A percentile compares a stretch with the other conserved stretches of the same genome.
These are phyloP conservation scores for Chrysochloris asiatica DNA, from an alignment of 2,113 vertebrate species.

Conservation along the genomic window DNA sequence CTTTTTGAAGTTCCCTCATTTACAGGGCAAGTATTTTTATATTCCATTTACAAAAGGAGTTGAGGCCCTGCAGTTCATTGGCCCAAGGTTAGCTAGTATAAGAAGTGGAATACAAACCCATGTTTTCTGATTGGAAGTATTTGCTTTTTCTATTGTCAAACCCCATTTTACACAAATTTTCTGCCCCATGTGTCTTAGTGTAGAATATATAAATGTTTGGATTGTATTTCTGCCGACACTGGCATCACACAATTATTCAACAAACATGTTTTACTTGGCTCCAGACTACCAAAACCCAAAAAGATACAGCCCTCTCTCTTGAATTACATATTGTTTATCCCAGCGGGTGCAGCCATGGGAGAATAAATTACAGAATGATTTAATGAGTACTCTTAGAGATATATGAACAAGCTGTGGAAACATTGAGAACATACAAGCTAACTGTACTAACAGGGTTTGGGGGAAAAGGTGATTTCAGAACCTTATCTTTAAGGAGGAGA, in stretches of 20 bases:
- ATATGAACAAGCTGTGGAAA: not conserved
- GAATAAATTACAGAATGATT: not conserved
- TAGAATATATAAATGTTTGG: not conserved
- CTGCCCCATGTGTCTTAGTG: not conserved
- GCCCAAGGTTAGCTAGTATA: not conserved
- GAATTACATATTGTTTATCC: not conserved
- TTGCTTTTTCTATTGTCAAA: not conserved
- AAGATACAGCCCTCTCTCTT: not conserved
- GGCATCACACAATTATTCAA: not conserved
- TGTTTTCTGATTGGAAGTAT: not conserved
- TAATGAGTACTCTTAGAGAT: not conserved
- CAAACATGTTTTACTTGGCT: not conserved
- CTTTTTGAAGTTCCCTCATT: too few species aligned
- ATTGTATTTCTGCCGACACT: not conserved
- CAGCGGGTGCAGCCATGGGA: not conserved
- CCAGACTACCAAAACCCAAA: not conserved
- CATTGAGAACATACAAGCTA: not conserved
- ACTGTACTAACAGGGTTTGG: not conserved
- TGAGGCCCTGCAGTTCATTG: not conserved
- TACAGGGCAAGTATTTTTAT: not conserved
- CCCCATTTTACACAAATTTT: not conserved
- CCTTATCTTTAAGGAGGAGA: not conserved
- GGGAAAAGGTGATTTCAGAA: not conserved
- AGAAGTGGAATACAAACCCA: not conserved
- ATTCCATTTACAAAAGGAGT: not conserved